Evolutionary conservation across 2,113 vertebrate species (phyloP), one percentile per base, ranked within the genome.

Genomic region (Orthonyx spaldingii): DNA sequence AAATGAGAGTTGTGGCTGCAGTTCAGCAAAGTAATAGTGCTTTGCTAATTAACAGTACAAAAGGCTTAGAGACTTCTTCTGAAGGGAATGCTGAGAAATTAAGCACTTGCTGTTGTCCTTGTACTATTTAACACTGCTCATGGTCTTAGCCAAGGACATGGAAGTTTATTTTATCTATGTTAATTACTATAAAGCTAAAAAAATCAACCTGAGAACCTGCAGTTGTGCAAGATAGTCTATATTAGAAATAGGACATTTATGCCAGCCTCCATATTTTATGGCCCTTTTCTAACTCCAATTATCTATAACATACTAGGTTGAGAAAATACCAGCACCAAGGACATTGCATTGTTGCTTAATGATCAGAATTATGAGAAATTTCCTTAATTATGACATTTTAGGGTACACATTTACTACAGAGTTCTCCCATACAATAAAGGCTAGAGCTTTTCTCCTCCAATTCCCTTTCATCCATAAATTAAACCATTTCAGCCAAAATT

Each of bases 31-130:
- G 84, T 74, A 84, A 92, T 91, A 82, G 55, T 77, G 78, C 85
- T 94, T 42, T 88, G 81, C 61, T 96, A 96, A 96, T 91, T 94
- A 95, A 89, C 44, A 77, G 59, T 26, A 77, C 87, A 77, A 85
- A 85, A 88, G 87, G 70, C 60, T 90, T 83, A 80, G 63, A 83
- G 52, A 85, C 65, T 77, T 88, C 47, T 93, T 87, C 75, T 87
- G 88, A 76, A 89, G 63, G 53, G 50, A 97, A 85, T 7, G 53
- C 55, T 78, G 63, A 91, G 79, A 79, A 92, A 89, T 57, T 37
- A 94, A 75, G 56, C 52, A 39, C 44, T 33, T 44, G 84, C 14
- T 74, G 42, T 77, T 91, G 87, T 85, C 65, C 82, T n/a, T 61
- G 42, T 24, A 19, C 52, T 70, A 46, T 84, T 95, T 91, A 93